Conservation (phyloP, 2,113 vertebrate genomes). For the Pyxicephalus adspersus region DNA sequence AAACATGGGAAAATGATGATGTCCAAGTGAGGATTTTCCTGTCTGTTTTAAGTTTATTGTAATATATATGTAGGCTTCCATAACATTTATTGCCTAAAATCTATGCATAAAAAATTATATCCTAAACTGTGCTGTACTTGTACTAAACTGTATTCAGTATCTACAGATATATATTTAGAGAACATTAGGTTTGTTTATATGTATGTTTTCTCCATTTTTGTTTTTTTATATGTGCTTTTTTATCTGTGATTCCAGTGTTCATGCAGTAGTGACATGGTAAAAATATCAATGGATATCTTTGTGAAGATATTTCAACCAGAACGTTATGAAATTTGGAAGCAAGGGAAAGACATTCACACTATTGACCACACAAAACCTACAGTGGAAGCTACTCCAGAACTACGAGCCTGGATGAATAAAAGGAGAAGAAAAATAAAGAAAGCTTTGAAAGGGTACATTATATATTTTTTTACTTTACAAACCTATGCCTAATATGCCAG, state of each 20-base stretch:
- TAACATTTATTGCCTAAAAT: too few relatives aligned
- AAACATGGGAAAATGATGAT: too few relatives aligned
- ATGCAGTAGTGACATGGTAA: slow-evolving; percentile 96
- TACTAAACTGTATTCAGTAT: too few relatives aligned
- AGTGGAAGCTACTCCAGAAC: slow-evolving; percentile 86
- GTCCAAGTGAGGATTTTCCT: too few relatives aligned
- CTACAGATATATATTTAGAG: too few relatives aligned
- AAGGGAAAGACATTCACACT: slow-evolving; percentile 86
- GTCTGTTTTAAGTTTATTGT: too few relatives aligned
- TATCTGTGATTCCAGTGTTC: slow-evolving; percentile 78
- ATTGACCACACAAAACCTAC: slow-evolving; percentile 92
- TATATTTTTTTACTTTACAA: background rate
- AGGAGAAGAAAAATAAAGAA: slow-evolving; percentile 65
- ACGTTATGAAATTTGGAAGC: slow-evolving; percentile 89
- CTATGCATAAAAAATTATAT: too few relatives aligned
- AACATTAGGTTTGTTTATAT: background rate
- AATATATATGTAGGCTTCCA: too few relatives aligned
- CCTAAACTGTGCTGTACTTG: too few relatives aligned
- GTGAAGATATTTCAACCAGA: slow-evolving; percentile 96
- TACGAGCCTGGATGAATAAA: slow-evolving; percentile 85
- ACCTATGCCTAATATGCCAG: too few relatives aligned
- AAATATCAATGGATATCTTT: slow-evolving; percentile 97
- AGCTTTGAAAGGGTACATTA: slow-evolving; percentile 17
- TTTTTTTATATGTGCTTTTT: background rate
- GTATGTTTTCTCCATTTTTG: background rate